Evolutionary conservation across 2,113 vertebrate genomes (phyloP), one percentile per base, ranked within the genome.

Genomic region (Bothrops jararaca): DNA sequence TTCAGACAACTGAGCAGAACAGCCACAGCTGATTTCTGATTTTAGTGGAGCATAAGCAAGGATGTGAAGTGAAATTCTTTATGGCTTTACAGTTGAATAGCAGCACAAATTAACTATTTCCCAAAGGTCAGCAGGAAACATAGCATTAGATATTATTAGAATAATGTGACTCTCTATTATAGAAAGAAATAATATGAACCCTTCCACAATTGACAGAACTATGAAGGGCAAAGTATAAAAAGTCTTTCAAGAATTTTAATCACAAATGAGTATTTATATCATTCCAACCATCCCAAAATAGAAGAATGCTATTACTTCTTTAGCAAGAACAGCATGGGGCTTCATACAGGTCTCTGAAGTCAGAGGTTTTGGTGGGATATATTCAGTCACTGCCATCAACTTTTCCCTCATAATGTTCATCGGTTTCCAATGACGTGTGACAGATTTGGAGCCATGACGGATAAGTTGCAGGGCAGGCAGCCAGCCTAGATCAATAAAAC

Each of bases 391-490:
- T 1, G 98, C 99, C 97, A 99, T 58, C 39, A 99, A 95, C 95
- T 99, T 99, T 97, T 99, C 97, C 74, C 98, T 98, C 45, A 98
- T 93, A 92, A 98, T 94, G 95, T 99, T 98, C 96, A 99, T 94
- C 3, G 98, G 98, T 24, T 96, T 99, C 94, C 94, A 97, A 96
- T 99, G 99, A 2, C 99, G 98, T 0, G 99, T 99, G 53, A 99
- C 98, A 0, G 99, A 97, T 94, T 99, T 99, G 95, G 99, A 99
- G 93, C 98, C 98, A 95, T 97, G 97, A 5, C 99, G 98, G 4
- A 98, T 95, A 20, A 94, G 94, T 93, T 98, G 98, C 20, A 95
- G 93, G 29, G 97, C 92, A 11, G 99, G 99, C 85, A 98, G 96
- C 98, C 97, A 98, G 93, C 96, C 99, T 99, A 96, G 0, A 1